These are phyloP conservation scores for Tetrax tetrax DNA, from an alignment of 2,113 vertebrate genomes.

Conservation along the genomic window DNA sequence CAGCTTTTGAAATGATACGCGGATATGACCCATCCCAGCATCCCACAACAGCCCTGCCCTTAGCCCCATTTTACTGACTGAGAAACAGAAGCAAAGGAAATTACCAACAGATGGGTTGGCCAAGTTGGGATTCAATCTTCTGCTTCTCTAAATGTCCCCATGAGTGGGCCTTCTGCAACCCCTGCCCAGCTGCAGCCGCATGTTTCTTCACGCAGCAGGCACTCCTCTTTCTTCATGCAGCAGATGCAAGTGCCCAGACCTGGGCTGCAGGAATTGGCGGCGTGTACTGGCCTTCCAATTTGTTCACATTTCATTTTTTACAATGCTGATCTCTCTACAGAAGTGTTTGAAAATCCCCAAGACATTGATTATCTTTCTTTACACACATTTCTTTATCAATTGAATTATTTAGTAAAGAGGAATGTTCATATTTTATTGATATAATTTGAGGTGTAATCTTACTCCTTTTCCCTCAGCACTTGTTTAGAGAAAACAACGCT, in stretches of 20 bases:
- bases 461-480: background rate
- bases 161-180: rapidly evolving
- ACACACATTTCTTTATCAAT: constrained; percentile 13
- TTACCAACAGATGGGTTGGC: background rate
- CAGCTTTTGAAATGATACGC: background rate
- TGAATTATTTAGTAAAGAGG: constrained; percentile 52
- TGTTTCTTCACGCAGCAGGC: too few relatives aligned
- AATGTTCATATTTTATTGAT: constrained; percentile 40
- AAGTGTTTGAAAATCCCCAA: background rate
- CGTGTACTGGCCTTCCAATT: background rate
- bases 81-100: background rate
- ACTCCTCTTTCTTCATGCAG: background rate
- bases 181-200: rapidly evolving
- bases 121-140: background rate
- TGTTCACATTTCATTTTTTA: background rate
- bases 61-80: background rate
- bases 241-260: background rate
- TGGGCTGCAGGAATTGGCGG: background rate
- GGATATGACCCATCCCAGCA: background rate
- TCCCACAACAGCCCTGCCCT: background rate
- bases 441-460: constrained; percentile 22
- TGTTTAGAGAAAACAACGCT: constrained; percentile 13
- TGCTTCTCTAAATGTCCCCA: background rate
- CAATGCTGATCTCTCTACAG: background rate
- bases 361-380: constrained; percentile 34